Percentiles rank a stretch among this genome's conserved stretches.
Conservation (phyloP, 2,797 vertebrate species). For the Chaetodon trifasciatus region DNA sequence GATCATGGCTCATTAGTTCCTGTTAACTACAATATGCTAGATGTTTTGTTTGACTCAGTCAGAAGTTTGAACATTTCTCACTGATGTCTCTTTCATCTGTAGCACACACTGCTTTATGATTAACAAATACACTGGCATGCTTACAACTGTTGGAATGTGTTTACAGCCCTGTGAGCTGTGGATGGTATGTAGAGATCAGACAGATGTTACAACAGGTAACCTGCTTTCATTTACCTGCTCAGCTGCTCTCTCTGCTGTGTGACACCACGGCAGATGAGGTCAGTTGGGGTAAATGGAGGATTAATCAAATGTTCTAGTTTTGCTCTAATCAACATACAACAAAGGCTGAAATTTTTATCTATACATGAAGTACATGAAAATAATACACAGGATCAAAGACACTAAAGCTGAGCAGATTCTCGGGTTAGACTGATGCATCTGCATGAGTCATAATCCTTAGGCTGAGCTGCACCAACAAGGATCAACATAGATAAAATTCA, state of each 20-base stretch:
- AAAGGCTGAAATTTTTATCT: not conserved
- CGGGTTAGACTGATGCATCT: not conserved
- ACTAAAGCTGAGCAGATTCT: not conserved
- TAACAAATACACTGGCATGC: not conserved
- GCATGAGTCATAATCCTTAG: not conserved
- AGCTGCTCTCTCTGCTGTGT: not conserved
- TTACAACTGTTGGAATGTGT: not conserved
- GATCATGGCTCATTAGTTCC: not conserved
- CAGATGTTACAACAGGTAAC: no score
- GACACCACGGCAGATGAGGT: not conserved
- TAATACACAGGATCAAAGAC: not conserved
- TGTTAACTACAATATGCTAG: not conserved
- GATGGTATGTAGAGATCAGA: not conserved
- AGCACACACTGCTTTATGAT: not conserved
- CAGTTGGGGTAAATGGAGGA: not conserved
- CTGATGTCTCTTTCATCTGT: no score
- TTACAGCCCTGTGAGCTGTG: conserved; percentile 5
- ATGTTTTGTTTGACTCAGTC: no score
- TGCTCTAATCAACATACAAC: not conserved
- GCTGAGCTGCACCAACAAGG: not conserved
- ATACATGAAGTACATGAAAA: not conserved
- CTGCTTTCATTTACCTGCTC: not conserved
- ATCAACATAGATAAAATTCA: not conserved
- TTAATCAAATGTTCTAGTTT: not conserved
- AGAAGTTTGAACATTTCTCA: not conserved